Base-by-base conservation (phyloP, 2,888 invertebrate species). In the Mellilla xanthometata region DNA sequence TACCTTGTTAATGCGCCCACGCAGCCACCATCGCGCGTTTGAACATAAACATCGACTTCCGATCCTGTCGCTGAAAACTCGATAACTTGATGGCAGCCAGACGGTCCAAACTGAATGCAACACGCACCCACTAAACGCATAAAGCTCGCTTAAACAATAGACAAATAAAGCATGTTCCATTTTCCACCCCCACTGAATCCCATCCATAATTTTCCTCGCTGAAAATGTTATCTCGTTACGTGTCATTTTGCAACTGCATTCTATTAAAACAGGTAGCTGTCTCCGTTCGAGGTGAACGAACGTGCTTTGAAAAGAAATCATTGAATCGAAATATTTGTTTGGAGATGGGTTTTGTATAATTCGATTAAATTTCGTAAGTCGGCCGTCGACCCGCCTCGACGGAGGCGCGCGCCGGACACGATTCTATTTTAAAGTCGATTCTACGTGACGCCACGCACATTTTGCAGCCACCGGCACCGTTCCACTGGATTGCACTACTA, bases 401-500 rank as follows among this genome's bases (percentile, higher is more conserved):
- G 13, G 15, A 22, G 23, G 27, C 19, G 38, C 60, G 63, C 64
- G 62, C 54, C 62, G 53, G 65, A 65, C 66, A 72, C 70, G 71
- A 75, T 68, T 70, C 62, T 76, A 72, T 78, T 79, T 77, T 71
- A 68, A 65, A 66, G 48, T 64, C 68, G 63, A 71, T 69, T 67
- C 70, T 79, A 85, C 85, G 83, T 85, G 85, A 84, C 68, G 73
- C 70, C 76, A 81, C 78, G 81, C 76, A 72, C 72, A 72, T 75
- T 69, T 69, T 63, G 65, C 69, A 69, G 69, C 70, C 68, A 69
- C 65, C 73, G 74, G 68, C 66, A 67, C 67, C 74, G 76, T 80
- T 82, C 76, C 76, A 76, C 67, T 68, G 69, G 72, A 72, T 77
- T 72, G 74, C 68, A 67, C 69, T 71, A 65, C 70, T 72, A 74